Conservation (phyloP, 1,140 invertebrate species). For the Tetramorium parvispinum region DNA sequence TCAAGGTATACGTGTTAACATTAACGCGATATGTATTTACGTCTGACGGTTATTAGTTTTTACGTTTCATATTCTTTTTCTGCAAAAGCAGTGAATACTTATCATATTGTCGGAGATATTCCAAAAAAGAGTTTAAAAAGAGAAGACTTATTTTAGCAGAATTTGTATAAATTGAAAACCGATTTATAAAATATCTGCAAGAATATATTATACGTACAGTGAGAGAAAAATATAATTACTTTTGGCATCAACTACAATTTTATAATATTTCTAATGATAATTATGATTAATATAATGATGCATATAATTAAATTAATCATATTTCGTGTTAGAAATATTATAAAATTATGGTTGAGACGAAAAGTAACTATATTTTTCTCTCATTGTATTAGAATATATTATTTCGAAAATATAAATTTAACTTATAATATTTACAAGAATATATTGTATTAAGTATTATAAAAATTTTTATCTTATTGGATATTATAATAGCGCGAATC, state of each 20-base stretch:
- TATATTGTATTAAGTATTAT: too few relatives aligned
- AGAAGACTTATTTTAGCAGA: not conserved
- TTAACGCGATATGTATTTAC: slow-evolving; percentile 5
- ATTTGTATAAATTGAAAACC: not conserved
- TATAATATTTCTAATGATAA: too few relatives aligned
- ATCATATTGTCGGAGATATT: not conserved
- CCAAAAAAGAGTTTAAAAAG: not conserved
- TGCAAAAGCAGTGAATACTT: not conserved
- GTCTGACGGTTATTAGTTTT: not conserved
- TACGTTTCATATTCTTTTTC: not conserved
- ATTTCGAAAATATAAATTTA: not conserved
- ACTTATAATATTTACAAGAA: not conserved
- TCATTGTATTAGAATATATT: too few relatives aligned
- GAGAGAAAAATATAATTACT: too few relatives aligned
- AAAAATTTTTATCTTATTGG: not conserved
- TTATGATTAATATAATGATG: too few relatives aligned
- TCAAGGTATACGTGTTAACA: slow-evolving; percentile 17
- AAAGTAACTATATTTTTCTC: too few relatives aligned
- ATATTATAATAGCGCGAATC: not conserved
- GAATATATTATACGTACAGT: too few relatives aligned
- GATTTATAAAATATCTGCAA: too few relatives aligned
- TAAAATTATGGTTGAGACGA: too few relatives aligned
- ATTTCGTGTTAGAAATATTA: too few relatives aligned
- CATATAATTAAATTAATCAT: too few relatives aligned
- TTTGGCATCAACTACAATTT: too few relatives aligned